phyloP scores from a whole-genome alignment of 2,113 vertebrate genomes.

The Phylloscopus whistleri region DNA sequence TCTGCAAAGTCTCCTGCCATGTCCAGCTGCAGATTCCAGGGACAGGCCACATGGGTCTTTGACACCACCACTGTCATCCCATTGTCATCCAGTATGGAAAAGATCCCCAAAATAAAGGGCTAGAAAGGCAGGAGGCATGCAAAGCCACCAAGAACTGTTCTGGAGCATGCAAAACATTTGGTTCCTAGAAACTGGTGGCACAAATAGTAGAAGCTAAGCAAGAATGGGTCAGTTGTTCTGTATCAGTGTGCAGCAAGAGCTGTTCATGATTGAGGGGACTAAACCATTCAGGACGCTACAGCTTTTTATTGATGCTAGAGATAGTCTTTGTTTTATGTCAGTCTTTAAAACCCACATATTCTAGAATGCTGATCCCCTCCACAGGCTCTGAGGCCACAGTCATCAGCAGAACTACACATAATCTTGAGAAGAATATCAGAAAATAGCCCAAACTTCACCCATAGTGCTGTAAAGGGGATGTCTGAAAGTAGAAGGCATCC shows the following conservation, averaged over 20 bases:
- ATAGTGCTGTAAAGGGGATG: not conserved
- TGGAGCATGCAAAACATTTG: not conserved
- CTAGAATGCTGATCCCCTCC: not conserved
- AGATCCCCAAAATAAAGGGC: not conserved
- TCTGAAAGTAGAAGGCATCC: not conserved
- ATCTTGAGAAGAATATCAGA: not conserved
- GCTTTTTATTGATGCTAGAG: not conserved
- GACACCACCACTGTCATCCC: not conserved
- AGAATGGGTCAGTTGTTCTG: not conserved
- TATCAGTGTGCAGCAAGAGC: not conserved
- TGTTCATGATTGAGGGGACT: not conserved
- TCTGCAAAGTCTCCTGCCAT: not conserved
- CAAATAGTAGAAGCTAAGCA: not conserved
- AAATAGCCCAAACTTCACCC: not conserved
- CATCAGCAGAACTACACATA: not conserved
- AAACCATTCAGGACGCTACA: not conserved
- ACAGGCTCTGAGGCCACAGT: not conserved
- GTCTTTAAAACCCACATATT: not conserved
- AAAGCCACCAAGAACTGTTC: not conserved
- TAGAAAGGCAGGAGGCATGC: not conserved
- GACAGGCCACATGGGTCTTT: not conserved
- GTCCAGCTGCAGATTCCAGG: not conserved
- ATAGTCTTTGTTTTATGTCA: not conserved
- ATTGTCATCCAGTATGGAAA: not conserved
- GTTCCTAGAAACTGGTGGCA: not conserved